Conservation (phyloP, 2,888 invertebrate species). For the Lacanobia oleracea region DNA sequence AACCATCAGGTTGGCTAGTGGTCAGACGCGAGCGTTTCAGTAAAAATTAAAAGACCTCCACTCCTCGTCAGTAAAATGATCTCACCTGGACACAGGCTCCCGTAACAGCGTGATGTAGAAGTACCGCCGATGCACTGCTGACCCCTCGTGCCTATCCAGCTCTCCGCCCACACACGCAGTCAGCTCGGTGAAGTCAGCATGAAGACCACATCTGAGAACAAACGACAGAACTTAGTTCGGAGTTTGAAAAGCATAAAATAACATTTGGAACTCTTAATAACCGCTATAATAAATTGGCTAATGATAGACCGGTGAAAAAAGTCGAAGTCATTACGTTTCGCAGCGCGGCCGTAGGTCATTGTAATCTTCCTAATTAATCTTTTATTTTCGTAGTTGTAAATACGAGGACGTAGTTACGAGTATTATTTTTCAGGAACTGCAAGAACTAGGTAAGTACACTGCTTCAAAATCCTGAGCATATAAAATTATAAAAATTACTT, state of each 20-base stretch:
- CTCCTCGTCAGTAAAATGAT: not conserved
- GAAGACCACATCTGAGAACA: constrained; percentile 95
- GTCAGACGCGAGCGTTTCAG: not conserved
- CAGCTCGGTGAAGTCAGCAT: constrained; percentile 99
- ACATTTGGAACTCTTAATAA: not conserved
- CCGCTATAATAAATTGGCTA: not conserved
- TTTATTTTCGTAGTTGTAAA: too few relatives aligned
- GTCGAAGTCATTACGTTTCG: not conserved
- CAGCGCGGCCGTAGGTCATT: not conserved
- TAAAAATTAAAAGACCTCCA: not conserved
- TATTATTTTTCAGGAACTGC: not conserved
- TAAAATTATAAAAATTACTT: constrained; percentile 35
- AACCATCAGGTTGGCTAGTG: not conserved
- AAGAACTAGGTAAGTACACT: not conserved
- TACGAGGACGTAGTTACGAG: not conserved
- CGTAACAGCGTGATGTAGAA: constrained; percentile 99
- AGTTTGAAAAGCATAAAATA: not conserved
- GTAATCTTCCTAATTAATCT: not conserved
- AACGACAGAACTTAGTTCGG: constrained; percentile 48
- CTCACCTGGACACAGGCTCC: constrained; percentile 95
- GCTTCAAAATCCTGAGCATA: constrained; percentile 11
- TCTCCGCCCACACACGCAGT: constrained; percentile 97
- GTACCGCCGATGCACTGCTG: constrained; percentile 95
- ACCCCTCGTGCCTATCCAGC: constrained; percentile 97
- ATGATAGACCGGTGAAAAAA: not conserved